phyloP scores from a whole-genome alignment of 2,113 vertebrate species.

The Machaerirhynchus nigripectus region DNA sequence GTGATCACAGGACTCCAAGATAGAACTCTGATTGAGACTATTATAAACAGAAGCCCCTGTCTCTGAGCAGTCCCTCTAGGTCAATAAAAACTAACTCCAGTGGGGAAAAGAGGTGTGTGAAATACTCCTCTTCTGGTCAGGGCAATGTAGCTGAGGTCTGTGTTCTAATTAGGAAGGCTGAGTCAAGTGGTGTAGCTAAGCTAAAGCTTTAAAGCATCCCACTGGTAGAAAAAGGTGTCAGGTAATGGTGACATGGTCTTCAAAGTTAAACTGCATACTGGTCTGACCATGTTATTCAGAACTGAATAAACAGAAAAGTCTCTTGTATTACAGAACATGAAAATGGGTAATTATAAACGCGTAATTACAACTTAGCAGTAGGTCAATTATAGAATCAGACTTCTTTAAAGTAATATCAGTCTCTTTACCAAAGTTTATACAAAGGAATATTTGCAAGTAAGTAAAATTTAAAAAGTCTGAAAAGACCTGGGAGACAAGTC shows the following conservation, averaged over 20 bases:
- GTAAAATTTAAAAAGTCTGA: background rate
- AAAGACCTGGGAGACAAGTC: background rate
- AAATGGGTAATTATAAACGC: conserved; percentile 1
- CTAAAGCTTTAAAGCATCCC: background rate
- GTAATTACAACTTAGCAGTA: conserved; percentile 4
- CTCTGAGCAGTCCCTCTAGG: background rate
- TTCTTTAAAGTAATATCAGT: background rate
- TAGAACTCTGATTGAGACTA: background rate
- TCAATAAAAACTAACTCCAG: background rate
- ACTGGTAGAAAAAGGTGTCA: background rate
- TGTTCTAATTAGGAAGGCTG: background rate
- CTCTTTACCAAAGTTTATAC: conserved; percentile 12
- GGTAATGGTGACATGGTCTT: background rate
- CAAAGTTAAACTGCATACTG: background rate
- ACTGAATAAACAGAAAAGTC: background rate
- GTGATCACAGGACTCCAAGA: background rate
- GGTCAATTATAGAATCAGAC: background rate
- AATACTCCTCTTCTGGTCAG: background rate
- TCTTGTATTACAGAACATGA: background rate
- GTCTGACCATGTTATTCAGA: background rate
- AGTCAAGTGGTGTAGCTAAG: background rate
- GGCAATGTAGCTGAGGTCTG: background rate
- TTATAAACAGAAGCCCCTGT: background rate
- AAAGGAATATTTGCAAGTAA: conserved; percentile 34
- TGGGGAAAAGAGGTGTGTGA: background rate